Base-by-base conservation (phyloP, 2,797 vertebrate genomes). In the Zalophus californianus region DNA sequence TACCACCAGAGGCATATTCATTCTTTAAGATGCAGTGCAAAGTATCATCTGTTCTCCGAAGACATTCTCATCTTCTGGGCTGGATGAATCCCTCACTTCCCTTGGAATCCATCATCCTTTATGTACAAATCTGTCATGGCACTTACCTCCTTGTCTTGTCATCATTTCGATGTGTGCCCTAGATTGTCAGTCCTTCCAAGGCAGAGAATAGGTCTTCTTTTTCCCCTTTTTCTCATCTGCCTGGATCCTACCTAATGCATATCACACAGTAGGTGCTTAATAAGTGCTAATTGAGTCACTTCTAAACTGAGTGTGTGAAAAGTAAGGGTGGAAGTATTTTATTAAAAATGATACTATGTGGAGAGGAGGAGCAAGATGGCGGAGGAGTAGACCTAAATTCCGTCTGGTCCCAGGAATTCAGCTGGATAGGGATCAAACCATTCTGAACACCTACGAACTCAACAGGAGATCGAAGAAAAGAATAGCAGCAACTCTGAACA, bases 331-430 rank as follows among this genome's bases (percentile, higher is more conserved):
- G 7, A 73, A 38, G 35, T 62, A 7, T 35, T 96, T 38, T 86
- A 72, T 84, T 95, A 72, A 86, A 97, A 91, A 94, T 18, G 35
- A 64, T 89, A 50, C 78, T 64, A 41, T 35, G 56, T 68, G 44
- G 44, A 44, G 44, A 44, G 44, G 44, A 44, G 44, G 44, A 44
- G 44, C 44, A 44, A 44, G 44, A 44, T 44, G 44, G 44, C 7
- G 44, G 44, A 44, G 44, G 44, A 44, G 44, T 9, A 44, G 44
- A 44, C 44, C 44, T 44, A 44, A 44, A 44, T 44, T 44, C 8
- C 1, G 44, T 44, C 44, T 44, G 44, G 44, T 44, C 44, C 7
- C 44, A 44, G 44, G 44, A 44, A 44, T 44, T 44, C 44, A 44
- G 44, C 44, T 44, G 8, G 44, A 44, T 44, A 44, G 44, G 44